Evolutionary conservation across 2,888 invertebrate genomes (phyloP).

Genomic region (Laothoe populi): DNA sequence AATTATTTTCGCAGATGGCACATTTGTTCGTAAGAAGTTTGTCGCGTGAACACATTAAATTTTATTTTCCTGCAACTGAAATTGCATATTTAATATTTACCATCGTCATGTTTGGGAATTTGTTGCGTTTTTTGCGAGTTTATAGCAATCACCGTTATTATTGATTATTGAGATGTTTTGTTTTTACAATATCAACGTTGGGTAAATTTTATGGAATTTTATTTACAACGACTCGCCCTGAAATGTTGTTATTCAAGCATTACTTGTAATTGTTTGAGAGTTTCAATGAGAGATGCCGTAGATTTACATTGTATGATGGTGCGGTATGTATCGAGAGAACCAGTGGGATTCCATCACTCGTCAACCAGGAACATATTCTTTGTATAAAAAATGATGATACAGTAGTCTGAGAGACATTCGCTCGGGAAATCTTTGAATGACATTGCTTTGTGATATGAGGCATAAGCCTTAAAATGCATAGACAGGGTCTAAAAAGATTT

Average conservation of each 20-base stretch:
- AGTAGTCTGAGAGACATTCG: constrained; percentile 57
- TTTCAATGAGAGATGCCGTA: constrained; percentile 66
- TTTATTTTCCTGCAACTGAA: constrained; percentile 26
- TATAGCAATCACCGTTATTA: constrained; percentile 52
- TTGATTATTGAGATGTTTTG: constrained; percentile 42
- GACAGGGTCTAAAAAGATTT: constrained; percentile 36
- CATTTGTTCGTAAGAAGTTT: constrained; percentile 42
- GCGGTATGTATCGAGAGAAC: constrained; percentile 66
- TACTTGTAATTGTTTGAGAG: constrained; percentile 62
- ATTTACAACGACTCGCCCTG: constrained; percentile 53
- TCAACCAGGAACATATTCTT: constrained; percentile 81
- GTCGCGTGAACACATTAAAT: constrained; percentile 49
- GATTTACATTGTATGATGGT: constrained; percentile 78
- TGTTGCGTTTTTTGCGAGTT: constrained; percentile 38
- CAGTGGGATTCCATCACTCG: constrained; percentile 63
- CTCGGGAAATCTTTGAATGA: constrained; percentile 75
- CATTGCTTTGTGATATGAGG: constrained; percentile 59
- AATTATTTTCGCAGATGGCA: constrained; percentile 46
- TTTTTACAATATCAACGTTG: constrained; percentile 44
- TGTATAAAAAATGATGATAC: constrained; percentile 62
- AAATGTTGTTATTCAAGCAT: constrained; percentile 51
- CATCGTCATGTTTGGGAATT: constrained; percentile 16
- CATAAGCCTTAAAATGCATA: constrained; percentile 40
- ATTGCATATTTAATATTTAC: constrained; percentile 26
- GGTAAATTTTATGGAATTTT: constrained; percentile 52